Base-by-base conservation (phyloP, 2,113 vertebrate genomes). In the Rhinolophus sinicus region DNA sequence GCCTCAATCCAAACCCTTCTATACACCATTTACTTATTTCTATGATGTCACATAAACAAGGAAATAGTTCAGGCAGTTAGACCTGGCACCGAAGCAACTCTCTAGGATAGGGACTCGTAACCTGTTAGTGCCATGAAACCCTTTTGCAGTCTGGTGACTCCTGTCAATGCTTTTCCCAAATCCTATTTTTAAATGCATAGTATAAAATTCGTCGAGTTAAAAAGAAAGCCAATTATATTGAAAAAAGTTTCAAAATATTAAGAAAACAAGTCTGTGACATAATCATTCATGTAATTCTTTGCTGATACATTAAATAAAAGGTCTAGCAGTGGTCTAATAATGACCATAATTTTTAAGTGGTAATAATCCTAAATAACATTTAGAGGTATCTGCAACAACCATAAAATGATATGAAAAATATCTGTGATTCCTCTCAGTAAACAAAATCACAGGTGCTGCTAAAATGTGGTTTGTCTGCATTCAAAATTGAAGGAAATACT, bases 401-500 rank as follows among this genome's bases (percentile, higher is more conserved):
- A 52, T 33, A 85, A 56, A 35, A 50, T 50, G 73, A 86, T 19
- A n/a, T 5, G 12, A 89, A 87, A 80, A 92, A 12, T 21, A 47
- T 44, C 22, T 90, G 8, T 89, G 50, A 93, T 76, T 67, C 24
- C 8, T 64, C 18, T 26, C 16, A n/a, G 13, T 47, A 88, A 54
- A 78, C 75, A 88, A 83, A 78, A 65, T 65, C 33, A 84, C 16
- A 76, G 26, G 5, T 70, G 19, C 26, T 73, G 0, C 30, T 93
- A 86, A 77, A 50, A 70, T 78, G 4, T 19, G 11, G 35, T 30
- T 52, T 92, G 35, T 77, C 47, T 78, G 30, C 16, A 30, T 90
- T 94, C 38, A 67, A 67, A 95, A 76, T 67, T 54, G 19, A 95
- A 96, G 19, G 12, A 84, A 87, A 90, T 44, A 70, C 10, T 81